Conservation (phyloP, 2,113 vertebrate genomes). For the Elanoides forficatus region DNA sequence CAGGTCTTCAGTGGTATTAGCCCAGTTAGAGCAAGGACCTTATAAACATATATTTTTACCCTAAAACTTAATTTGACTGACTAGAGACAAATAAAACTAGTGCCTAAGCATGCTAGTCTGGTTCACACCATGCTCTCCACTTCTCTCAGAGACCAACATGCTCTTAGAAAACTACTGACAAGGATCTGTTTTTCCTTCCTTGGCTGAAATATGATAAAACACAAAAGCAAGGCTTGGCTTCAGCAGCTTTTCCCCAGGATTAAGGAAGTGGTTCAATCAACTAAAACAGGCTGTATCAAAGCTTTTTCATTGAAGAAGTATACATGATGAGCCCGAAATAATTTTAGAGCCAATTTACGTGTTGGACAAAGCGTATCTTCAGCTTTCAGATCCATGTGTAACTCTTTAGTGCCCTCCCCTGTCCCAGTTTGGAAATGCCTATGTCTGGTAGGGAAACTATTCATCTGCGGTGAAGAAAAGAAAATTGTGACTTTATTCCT, state of each 20-base stretch:
- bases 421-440: slow-evolving; percentile 29
- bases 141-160: background rate
- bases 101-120: background rate
- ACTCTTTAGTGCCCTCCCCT: slow-evolving; percentile 73
- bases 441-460: background rate
- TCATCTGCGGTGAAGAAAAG: background rate
- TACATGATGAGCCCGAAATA: background rate
- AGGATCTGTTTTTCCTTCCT: background rate
- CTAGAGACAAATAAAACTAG: background rate
- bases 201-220: background rate
- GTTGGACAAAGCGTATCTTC: background rate
- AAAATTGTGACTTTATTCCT: background rate
- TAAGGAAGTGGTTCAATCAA: background rate
- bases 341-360: background rate
- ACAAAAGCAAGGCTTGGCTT: background rate
- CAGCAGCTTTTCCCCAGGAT: background rate
- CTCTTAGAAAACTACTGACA: background rate
- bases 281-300: background rate
- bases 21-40: background rate
- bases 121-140: background rate
- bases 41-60: background rate
- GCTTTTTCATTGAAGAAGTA: background rate
- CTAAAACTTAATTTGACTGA: background rate
- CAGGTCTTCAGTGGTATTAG: background rate
- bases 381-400: background rate